Conservation (phyloP, 2,113 vertebrate species). For the Prolemur simus region DNA sequence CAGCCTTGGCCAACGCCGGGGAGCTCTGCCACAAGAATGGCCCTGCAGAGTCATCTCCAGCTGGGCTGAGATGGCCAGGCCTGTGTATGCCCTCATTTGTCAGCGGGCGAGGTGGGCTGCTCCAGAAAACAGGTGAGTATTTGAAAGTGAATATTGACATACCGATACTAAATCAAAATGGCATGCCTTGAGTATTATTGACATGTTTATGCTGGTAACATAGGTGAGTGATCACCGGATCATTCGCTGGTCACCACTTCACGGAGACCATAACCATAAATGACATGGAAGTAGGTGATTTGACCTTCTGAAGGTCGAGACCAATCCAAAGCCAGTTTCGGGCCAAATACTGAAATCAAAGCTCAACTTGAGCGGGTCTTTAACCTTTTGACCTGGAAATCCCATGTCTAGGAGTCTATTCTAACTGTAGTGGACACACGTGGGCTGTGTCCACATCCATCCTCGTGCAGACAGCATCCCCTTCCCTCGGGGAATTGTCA, state of each 20-base stretch:
- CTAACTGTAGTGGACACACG: not conserved
- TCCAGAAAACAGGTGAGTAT: not conserved
- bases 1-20: not conserved
- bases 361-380: not conserved
- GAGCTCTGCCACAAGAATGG: not conserved
- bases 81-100: not conserved
- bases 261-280: not conserved
- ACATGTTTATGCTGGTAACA: not conserved
- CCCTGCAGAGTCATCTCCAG: not conserved
- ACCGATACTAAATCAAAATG: not conserved
- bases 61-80: not conserved
- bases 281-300: not conserved
- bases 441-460: not conserved
- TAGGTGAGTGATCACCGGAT: not conserved
- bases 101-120: not conserved
- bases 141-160: not conserved
- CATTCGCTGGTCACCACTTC: not conserved
- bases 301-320: not conserved
- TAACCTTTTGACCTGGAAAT: not conserved
- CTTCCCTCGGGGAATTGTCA: not conserved
- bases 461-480: not conserved
- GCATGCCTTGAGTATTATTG: not conserved
- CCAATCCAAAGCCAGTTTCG: not conserved
- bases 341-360: not conserved
- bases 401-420: not conserved